Percentiles rank a stretch among this genome's conserved stretches.
These are phyloP conservation scores for Crotalus tigris DNA, from an alignment of 2,113 vertebrate species.

Conservation along the genomic window DNA sequence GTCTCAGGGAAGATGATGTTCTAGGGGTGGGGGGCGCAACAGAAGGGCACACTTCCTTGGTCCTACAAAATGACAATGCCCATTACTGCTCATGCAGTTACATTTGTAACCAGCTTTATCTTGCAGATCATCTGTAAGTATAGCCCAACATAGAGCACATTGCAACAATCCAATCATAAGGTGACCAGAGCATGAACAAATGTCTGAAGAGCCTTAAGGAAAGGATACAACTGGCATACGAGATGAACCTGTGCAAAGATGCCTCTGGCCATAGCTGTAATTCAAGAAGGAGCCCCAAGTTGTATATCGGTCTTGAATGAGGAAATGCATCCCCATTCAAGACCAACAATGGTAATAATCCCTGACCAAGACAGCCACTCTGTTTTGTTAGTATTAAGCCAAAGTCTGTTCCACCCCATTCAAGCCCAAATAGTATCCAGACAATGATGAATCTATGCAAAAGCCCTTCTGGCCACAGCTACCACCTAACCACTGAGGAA, in stretches of 20 bases:
- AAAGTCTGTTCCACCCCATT: not conserved
- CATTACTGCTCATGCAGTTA: not conserved
- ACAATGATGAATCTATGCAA: not conserved
- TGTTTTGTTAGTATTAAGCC: not conserved
- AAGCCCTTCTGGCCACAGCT: not conserved
- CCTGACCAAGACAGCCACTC: not conserved
- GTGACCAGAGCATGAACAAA: not conserved
- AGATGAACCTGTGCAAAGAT: not conserved
- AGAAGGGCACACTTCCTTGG: not conserved
- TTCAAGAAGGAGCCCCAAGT: not conserved
- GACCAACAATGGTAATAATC: not conserved
- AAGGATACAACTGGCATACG: not conserved
- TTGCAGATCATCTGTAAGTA: not conserved
- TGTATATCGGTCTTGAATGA: not conserved
- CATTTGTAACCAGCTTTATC: not conserved
- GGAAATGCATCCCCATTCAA: not conserved
- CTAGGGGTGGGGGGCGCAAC: not conserved
- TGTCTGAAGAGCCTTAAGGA: not conserved
- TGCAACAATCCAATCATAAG: not conserved
- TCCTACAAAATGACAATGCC: not conserved
- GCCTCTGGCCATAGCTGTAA: not conserved
- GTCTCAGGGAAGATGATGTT: not conserved
- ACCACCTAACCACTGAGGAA: not conserved
- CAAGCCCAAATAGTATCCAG: not conserved
- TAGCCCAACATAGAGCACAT: not conserved